Evolutionary conservation across 1,140 invertebrate genomes (phyloP).

Genomic region (Lucilia cuprina): DNA sequence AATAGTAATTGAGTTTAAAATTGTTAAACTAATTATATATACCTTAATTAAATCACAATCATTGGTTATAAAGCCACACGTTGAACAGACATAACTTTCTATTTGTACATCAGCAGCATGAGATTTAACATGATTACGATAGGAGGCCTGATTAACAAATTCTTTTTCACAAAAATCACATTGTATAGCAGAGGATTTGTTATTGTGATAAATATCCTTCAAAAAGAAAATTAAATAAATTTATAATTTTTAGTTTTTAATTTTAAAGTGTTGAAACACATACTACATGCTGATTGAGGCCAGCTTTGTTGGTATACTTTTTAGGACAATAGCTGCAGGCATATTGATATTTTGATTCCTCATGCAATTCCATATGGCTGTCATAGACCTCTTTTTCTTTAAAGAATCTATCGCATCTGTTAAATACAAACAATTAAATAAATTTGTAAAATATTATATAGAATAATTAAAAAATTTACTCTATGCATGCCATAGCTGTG

Average conservation of each 20-base stretch:
- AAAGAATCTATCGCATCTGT: constrained; percentile 57
- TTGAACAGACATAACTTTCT: constrained; percentile 45
- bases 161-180: neutral
- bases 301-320: constrained; percentile 46
- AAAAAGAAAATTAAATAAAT: neutral
- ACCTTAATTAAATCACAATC: constrained; percentile 41
- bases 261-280: neutral
- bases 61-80: constrained; percentile 49
- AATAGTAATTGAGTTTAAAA: no score
- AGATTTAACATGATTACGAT: constrained; percentile 30
- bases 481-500: constrained; percentile 49
- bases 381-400: constrained; percentile 43
- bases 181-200: constrained; percentile 22
- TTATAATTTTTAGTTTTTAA: neutral
- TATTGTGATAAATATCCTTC: constrained; percentile 9
- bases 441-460: neutral
- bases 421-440: neutral
- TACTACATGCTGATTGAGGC: constrained; percentile 50
- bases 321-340: constrained; percentile 47
- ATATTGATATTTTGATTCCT: constrained; percentile 44
- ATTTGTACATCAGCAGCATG: constrained; percentile 45
- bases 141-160: neutral
- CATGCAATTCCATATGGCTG: constrained; percentile 45
- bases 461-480: constrained; percentile 41
- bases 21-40: neutral